Base-by-base conservation (phyloP, 2,888 invertebrate genomes). In the Drosophila tanythrix region DNA sequence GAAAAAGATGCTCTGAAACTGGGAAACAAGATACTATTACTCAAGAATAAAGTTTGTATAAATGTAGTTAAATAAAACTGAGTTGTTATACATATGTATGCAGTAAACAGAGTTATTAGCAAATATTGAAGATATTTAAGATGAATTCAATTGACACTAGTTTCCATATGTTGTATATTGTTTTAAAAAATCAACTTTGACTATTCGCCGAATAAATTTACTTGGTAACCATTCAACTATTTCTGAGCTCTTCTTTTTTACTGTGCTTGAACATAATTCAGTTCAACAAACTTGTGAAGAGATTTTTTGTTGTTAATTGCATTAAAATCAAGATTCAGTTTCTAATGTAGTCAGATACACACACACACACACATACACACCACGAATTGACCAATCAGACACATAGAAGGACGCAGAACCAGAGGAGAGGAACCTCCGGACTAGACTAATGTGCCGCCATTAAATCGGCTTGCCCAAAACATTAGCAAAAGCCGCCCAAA, bases 381-480 rank as follows among this genome's bases (percentile, higher is more conserved):
- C 13, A 35, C 31, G 18, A 48, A 67, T 72, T 72, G 46, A 29
- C 8, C 52, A 40, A 50, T 33, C 74, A 66, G 60, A 67, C 51
- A 64, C 70, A 67, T 62, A 10, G 25, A 56, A 66, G 38, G 35
- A 51, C 38, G 15, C 63, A 65, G 53, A 18, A 15, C 18, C 36
- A 36, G 55, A 36, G 55, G 25, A 38, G 18, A 38, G 27, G 27
- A 13, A 13, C 27, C n/a, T 38, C 27, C 62, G 50, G 63, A 59
- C 79, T 64, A 60, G 65, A 87, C 76, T 82, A 76, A 84, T 84
- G 82, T 74, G 70, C 53, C 63, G 69, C 81, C 76, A 82, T 84
- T 87, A 84, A 84, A 82, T 81, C 76, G 88, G 81, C 70, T 81
- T 64, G 74, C 82, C 83, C 81, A 73, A 72, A 64, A 76, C 79